Evolutionary conservation across 2,113 vertebrate species (phyloP).

Genomic region (Sylvia atricapilla): DNA sequence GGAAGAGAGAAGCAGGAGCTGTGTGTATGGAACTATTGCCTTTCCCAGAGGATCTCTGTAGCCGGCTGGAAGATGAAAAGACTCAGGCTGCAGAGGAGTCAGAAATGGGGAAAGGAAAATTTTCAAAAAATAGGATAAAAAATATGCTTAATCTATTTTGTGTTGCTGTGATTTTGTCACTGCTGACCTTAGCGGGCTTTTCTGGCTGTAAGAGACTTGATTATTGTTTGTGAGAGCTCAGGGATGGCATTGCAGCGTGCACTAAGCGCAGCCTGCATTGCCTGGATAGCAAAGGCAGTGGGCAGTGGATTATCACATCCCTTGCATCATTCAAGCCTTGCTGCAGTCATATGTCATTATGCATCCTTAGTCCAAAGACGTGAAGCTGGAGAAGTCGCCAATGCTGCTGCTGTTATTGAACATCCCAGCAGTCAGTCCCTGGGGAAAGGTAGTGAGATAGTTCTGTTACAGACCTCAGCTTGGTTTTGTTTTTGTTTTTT

Average conservation of each 20-base stretch:
- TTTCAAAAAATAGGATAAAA: conserved; percentile 1
- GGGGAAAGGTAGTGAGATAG: neutral
- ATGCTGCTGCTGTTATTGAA: neutral
- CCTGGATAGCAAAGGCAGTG: neutral
- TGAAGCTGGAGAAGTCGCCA: neutral
- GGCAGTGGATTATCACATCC: neutral
- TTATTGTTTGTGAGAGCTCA: neutral
- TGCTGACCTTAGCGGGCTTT: neutral
- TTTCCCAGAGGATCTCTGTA: conserved; percentile 19
- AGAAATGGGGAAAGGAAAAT: neutral
- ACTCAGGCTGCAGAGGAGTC: neutral
- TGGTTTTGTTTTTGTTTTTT: neutral
- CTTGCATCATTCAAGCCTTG: neutral
- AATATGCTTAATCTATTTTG: neutral
- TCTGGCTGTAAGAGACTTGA: neutral
- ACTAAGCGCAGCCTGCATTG: neutral
- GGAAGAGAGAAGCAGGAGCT: neutral
- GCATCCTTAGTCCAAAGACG: neutral
- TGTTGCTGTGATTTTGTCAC: neutral
- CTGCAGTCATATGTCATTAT: neutral
- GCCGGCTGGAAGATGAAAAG: conserved; percentile 12
- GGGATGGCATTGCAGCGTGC: neutral
- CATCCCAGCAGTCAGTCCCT: neutral
- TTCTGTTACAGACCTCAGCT: neutral
- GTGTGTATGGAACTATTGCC: neutral